These are phyloP conservation scores for Liparis tanakae DNA, from an alignment of 2,797 vertebrate species.

Conservation along the genomic window DNA sequence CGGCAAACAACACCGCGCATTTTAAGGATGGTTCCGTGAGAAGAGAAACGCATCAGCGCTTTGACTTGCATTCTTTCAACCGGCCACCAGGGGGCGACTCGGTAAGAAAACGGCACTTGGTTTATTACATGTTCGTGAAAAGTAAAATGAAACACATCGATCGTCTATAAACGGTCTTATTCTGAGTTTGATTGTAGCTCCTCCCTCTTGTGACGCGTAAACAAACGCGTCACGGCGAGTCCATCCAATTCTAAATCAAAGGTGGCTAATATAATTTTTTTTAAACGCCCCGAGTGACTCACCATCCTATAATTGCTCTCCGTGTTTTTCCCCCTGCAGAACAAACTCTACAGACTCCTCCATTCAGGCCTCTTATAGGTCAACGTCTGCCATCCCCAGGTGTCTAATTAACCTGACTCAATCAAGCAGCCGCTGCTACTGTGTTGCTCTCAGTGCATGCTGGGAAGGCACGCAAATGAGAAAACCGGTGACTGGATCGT, in stretches of 20 bases:
- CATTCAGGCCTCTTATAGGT: conserved; percentile 41
- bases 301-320: background rate
- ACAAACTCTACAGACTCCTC: conserved; percentile 16
- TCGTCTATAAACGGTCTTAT: background rate
- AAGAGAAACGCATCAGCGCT: no score
- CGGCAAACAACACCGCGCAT: background rate
- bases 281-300: no score
- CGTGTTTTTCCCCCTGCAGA: background rate
- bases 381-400: conserved; percentile 26
- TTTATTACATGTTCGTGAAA: no score
- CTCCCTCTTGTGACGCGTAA: background rate
- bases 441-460: background rate
- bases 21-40: background rate
- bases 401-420: conserved; percentile 44
- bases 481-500: background rate
- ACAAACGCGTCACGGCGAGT: background rate
- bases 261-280: no score
- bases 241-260: background rate
- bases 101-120: no score
- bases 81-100: no score
- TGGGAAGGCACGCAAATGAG: background rate
- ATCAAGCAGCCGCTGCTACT: background rate
- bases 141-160: background rate
- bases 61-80: no score
- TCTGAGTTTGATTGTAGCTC: no score